Evolutionary conservation across 2,113 vertebrate genomes (phyloP), one percentile per base, ranked within the genome.

Genomic region (Pyxicephalus adspersus): DNA sequence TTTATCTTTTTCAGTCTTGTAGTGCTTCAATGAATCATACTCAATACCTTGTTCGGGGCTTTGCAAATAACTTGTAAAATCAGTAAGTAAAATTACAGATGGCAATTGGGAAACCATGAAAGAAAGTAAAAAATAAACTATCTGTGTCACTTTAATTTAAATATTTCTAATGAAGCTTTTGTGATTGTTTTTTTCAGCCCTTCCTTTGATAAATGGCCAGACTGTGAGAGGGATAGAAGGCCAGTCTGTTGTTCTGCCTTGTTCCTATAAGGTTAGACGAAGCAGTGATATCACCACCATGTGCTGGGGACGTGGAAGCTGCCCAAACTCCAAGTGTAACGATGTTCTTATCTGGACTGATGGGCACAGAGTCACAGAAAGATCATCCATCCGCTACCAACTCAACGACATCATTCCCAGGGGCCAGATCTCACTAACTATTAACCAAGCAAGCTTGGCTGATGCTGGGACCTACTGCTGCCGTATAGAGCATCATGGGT

Each of bases 391-490:
- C 7, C 90, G 85, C 66, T 95, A 95, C 61, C 64, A 29, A 17
- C 58, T 96, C 29, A 64, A 75, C 3, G 93, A 91, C 38, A 0
- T 50, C 0, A 29, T 91, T 68, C 0, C 0, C 0, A 3, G 0
- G 0, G 93, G 95, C 0, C 61, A 94, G 0, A 87, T 96, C 63
- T 95, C 95, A 29, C 87, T 98, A 83, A 96, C 94, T 0, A 92
- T 95, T 1, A 0, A 83, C 18, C 31, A 85, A 0, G 84, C 85
- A 0, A 19, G 17, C 18, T 31, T 64, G 72, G 26, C 60, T 0
- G 95, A 96, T 74, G 83, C 85, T 0, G 95, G 95, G 5, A 26
- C 0, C 0, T 97, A 95, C 5, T 94, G 95, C 85, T 98, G 96
- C 83, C 92, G 93, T 0, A 77, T 96, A 19, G 89, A 94, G 79